phyloP scores from a whole-genome alignment of 2,113 vertebrate species.

The Callipepla squamata region DNA sequence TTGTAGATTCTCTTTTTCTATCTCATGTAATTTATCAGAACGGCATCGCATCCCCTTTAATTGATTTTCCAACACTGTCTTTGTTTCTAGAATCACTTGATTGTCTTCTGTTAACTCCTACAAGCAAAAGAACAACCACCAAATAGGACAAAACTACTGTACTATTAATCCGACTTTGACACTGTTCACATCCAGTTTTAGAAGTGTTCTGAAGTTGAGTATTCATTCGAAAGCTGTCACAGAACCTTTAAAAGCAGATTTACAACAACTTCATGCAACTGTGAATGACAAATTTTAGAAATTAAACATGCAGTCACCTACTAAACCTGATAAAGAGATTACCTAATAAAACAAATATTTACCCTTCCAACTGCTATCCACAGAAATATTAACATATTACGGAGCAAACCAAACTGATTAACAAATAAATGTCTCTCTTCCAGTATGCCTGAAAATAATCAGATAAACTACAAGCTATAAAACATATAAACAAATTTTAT shows the following conservation, averaged over 20 bases:
- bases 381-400: neutral
- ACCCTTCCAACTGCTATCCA: neutral
- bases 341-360: neutral
- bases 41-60: slow-evolving; percentile 89
- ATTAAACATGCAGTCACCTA: neutral
- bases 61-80: slow-evolving; percentile 96
- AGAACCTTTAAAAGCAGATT: neutral
- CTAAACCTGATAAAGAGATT: neutral
- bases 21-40: slow-evolving; percentile 94
- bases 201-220: neutral
- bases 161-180: neutral
- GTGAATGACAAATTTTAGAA: neutral
- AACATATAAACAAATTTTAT: neutral
- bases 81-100: slow-evolving; percentile 96
- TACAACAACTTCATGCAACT: neutral
- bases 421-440: neutral
- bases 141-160: neutral
- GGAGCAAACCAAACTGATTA: neutral
- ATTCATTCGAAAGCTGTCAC: neutral
- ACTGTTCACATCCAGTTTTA: neutral
- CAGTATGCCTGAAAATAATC: neutral
- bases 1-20: slow-evolving; percentile 97
- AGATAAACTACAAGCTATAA: neutral
- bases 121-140: neutral
- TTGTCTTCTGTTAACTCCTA: slow-evolving; percentile 99